phyloP scores from a whole-genome alignment of 2,888 invertebrate genomes.

The Parasteatoda lunata region DNA sequence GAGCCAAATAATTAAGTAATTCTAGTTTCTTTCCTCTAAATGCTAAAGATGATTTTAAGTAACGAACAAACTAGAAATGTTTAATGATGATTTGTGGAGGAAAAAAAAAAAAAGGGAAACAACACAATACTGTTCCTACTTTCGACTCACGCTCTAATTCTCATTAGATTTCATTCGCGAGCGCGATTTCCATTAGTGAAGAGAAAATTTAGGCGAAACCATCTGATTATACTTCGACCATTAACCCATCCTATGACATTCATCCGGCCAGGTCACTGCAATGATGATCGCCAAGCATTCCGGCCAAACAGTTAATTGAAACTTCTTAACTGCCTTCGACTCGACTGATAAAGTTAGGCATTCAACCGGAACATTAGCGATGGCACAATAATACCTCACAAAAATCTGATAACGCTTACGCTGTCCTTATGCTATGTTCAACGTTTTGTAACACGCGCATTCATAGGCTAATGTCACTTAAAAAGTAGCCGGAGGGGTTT shows the following conservation, averaged over 20 bases:
- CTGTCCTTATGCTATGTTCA: neutral
- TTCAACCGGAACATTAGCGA: constrained; percentile 28
- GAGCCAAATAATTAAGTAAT: no score
- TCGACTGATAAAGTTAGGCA: neutral
- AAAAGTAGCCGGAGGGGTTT: constrained; percentile 34
- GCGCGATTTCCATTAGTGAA: neutral
- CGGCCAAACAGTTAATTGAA: constrained; percentile 29
- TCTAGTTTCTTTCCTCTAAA: no score
- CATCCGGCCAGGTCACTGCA: neutral
- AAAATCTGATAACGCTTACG: neutral
- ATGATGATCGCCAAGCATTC: neutral
- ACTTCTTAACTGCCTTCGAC: constrained; percentile 33
- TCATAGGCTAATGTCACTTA: constrained; percentile 33
- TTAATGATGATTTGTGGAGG: no score
- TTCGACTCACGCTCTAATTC: no score
- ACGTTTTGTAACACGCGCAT: constrained; percentile 45
- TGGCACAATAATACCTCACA: constrained; percentile 30
- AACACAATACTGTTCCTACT: no score
- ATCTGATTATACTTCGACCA: constrained; percentile 2
- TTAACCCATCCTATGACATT: constrained; percentile 23
- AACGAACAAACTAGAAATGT: no score
- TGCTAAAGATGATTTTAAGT: no score
- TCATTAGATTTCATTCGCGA: no score
- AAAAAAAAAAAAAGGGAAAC: no score
- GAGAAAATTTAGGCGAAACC: neutral